Conservation (phyloP, 2,888 invertebrate species). For the Acanthacorydalis orientalis region DNA sequence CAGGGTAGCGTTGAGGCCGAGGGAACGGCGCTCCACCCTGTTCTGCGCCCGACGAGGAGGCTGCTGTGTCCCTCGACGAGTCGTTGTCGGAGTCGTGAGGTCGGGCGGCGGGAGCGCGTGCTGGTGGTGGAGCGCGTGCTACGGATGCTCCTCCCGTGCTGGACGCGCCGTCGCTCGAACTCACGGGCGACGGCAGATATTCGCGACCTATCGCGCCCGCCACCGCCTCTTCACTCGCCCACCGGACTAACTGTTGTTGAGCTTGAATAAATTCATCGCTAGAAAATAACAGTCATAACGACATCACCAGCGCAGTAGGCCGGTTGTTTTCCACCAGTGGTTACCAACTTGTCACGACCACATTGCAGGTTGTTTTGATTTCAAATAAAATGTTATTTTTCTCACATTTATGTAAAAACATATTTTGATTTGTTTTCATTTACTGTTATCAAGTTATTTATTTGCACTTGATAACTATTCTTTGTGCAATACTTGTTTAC, state of each 20-base stretch:
- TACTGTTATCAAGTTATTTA: too few relatives aligned
- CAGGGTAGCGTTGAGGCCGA: constrained; percentile 48
- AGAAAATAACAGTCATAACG: constrained; percentile 76
- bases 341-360: background rate
- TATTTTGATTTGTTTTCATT: too few relatives aligned
- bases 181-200: constrained; percentile 39
- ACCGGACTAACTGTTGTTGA: constrained; percentile 90
- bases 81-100: constrained; percentile 17
- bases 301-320: constrained; percentile 31
- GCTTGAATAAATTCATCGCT: constrained; percentile 96
- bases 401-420: too few relatives aligned
- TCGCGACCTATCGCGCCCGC: constrained; percentile 45
- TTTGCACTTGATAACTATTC: too few relatives aligned
- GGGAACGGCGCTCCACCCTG: constrained; percentile 27
- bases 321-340: constrained; percentile 12
- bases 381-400: too few relatives aligned
- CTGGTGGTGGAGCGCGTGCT: constrained; percentile 18
- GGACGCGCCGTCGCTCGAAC: constrained; percentile 33
- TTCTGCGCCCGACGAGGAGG: constrained; percentile 21
- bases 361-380: background rate
- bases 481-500: too few relatives aligned
- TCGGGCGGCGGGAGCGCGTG: constrained; percentile 27
- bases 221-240: constrained; percentile 78
- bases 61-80: constrained; percentile 20
- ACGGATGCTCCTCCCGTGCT: constrained; percentile 30